phyloP scores from a whole-genome alignment of 2,113 vertebrate genomes.

The Microtus pennsylvanicus region DNA sequence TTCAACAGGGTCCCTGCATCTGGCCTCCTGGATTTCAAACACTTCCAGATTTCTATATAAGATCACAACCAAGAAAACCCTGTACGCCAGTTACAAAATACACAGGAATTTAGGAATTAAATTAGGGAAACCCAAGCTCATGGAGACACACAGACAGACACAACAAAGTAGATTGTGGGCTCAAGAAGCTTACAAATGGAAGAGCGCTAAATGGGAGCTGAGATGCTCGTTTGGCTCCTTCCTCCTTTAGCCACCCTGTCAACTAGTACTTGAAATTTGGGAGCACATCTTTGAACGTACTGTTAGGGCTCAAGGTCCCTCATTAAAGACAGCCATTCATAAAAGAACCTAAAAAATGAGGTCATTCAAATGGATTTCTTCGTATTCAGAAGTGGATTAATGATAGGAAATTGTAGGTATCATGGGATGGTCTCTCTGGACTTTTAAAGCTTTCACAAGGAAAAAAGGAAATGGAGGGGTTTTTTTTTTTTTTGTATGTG shows the following conservation, averaged over 20 bases:
- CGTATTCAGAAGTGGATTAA: conserved; percentile 67
- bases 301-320: conserved; percentile 35
- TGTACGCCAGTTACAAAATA: not conserved
- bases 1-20: conserved; percentile 81
- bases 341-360: conserved; percentile 70
- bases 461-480: conserved; percentile 48
- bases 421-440: conserved; percentile 51
- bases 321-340: conserved; percentile 60
- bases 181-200: not conserved
- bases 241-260: not conserved
- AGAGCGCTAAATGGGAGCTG: not conserved
- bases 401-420: conserved; percentile 75
- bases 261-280: not conserved
- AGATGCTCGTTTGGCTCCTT: not conserved
- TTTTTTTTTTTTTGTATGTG: no score
- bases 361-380: conserved; percentile 74
- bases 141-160: not conserved
- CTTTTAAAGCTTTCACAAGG: conserved; percentile 58
- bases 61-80: conserved; percentile 40
- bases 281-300: conserved; percentile 48
- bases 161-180: conserved; percentile 32
- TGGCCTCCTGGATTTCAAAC: conserved; percentile 79
- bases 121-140: conserved; percentile 44
- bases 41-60: conserved; percentile 76
- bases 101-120: not conserved